A percentile compares a stretch with the other conserved stretches of the same genome.
Evolutionary conservation across 2,113 vertebrate species (phyloP).

Genomic region (Engystomops pustulosus): DNA sequence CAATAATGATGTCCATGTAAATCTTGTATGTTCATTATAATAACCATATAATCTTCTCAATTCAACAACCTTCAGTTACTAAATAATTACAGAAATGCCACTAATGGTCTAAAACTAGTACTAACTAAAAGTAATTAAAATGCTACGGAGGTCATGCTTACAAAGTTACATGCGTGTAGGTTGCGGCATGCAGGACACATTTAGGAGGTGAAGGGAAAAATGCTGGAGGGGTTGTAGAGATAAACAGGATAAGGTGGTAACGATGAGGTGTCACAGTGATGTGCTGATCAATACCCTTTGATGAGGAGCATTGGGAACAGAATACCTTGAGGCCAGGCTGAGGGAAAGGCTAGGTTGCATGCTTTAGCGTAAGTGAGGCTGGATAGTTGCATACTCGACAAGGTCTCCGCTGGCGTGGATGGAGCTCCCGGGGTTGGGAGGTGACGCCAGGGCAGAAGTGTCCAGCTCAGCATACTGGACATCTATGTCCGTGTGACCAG

Average conservation of each 20-base stretch:
- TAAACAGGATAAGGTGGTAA: slow-evolving; percentile 33
- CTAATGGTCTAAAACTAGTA: slow-evolving; percentile 9
- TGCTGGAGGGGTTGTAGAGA: slow-evolving; percentile 52
- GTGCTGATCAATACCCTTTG: not conserved
- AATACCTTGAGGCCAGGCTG: slow-evolving; percentile 89
- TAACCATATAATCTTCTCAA: not conserved
- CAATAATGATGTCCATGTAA: not conserved
- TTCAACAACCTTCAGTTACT: not conserved
- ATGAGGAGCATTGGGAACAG: slow-evolving; percentile 60
- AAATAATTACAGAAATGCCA: slow-evolving; percentile 7
- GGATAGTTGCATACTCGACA: slow-evolving; percentile 95
- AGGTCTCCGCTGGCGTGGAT: slow-evolving; percentile 85
- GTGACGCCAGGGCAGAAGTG: slow-evolving; percentile 86
- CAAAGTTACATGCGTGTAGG: slow-evolving; percentile 29
- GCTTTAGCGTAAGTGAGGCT: slow-evolving; percentile 87
- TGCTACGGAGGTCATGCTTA: not conserved
- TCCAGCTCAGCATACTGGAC: slow-evolving; percentile 93
- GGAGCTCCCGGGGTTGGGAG: slow-evolving; percentile 79
- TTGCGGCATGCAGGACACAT: slow-evolving; percentile 50
- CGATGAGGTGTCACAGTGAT: slow-evolving; percentile 49
- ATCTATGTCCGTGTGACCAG: slow-evolving; percentile 85
- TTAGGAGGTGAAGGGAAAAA: slow-evolving; percentile 2
- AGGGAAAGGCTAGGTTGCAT: slow-evolving; percentile 84
- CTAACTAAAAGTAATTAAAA: slow-evolving; percentile 7
- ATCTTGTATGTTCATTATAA: not conserved